A percentile compares a stretch with the other conserved stretches of the same genome.
Evolutionary conservation across 2,888 invertebrate genomes (phyloP).

Genomic region (Proisotoma minuta): DNA sequence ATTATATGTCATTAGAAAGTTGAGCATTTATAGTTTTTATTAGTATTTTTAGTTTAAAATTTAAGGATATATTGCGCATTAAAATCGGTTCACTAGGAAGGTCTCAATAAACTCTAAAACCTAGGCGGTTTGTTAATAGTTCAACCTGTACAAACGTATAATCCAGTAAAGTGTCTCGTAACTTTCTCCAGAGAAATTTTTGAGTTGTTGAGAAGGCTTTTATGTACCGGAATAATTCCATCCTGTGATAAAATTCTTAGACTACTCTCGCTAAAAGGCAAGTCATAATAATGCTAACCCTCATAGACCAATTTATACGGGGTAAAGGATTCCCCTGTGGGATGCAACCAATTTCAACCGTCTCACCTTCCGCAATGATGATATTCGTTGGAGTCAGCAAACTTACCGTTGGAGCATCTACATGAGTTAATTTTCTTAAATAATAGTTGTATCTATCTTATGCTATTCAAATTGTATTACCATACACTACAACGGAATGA

Average conservation of each 20-base stretch:
- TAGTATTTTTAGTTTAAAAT: too few relatives aligned
- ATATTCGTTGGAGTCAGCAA: constrained; percentile 66
- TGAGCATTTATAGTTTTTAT: too few relatives aligned
- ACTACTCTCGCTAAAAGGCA: constrained; percentile 10
- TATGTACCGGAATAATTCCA: constrained; percentile 36
- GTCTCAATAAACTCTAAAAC: constrained; percentile 52
- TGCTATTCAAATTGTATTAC: constrained; percentile 20
- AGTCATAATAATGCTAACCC: constrained; percentile 50
- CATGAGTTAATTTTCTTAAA: not conserved
- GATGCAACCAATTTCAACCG: constrained; percentile 69
- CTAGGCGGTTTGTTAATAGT: not conserved
- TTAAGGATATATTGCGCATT: too few relatives aligned
- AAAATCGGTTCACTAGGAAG: too few relatives aligned
- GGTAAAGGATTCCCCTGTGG: constrained; percentile 69
- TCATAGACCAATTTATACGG: constrained; percentile 64
- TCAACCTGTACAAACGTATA: constrained; percentile 16
- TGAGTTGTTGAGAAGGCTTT: constrained; percentile 30
- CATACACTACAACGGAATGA: constrained; percentile 40
- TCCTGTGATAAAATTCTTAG: constrained; percentile 29
- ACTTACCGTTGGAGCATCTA: constrained; percentile 66
- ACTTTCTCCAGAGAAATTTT: constrained; percentile 38
- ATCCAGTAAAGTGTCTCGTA: constrained; percentile 27
- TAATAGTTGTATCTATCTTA: not conserved
- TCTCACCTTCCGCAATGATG: constrained; percentile 68
- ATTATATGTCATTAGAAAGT: too few relatives aligned